phyloP scores from a whole-genome alignment of 2,797 vertebrate genomes.

The Haliaeetus albicilla region DNA sequence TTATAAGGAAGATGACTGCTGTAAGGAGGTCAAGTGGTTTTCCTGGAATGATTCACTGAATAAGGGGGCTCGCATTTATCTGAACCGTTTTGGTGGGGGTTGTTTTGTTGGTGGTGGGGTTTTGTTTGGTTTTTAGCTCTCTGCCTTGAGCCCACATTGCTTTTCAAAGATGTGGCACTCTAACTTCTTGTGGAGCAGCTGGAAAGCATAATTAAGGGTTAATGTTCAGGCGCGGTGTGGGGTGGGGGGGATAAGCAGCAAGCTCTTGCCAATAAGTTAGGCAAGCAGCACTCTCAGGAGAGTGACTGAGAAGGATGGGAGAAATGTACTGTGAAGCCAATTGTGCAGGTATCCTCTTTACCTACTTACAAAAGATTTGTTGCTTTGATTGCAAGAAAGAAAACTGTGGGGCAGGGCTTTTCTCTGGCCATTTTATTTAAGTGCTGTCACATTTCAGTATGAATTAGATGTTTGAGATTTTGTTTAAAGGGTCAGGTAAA shows the following conservation, averaged over 20 bases:
- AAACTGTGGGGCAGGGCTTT: background rate
- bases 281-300: background rate
- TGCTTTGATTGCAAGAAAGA: background rate
- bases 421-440: background rate
- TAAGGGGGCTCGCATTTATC: background rate
- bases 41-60: background rate
- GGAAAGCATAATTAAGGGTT: conserved; percentile 19
- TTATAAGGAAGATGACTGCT: background rate
- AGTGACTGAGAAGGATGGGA: conserved; percentile 21
- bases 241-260: background rate
- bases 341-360: conserved; percentile 47
- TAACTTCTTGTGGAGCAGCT: background rate
- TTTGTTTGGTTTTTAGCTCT: background rate
- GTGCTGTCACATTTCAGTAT: background rate
- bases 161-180: background rate
- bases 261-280: background rate
- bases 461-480: background rate
- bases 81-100: background rate
- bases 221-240: background rate
- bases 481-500: background rate
- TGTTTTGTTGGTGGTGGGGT: background rate
- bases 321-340: background rate
- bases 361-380: background rate
- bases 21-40: background rate
- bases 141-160: background rate